These are phyloP conservation scores for Mionectes olivaceus DNA, from an alignment of 2,797 vertebrate genomes.

Conservation along the genomic window DNA sequence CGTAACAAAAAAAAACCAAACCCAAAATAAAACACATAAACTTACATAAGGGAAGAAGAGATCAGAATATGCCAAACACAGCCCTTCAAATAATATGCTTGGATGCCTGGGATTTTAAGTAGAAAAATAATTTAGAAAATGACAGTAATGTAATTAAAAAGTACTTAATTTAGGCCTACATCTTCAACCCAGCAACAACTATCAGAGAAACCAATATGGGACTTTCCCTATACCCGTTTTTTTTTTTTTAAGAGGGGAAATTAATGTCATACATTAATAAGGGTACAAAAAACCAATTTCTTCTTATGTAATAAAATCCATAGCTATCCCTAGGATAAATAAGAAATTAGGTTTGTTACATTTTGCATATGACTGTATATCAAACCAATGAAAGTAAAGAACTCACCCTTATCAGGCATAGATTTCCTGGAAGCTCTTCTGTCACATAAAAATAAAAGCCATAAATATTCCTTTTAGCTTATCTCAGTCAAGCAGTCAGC, in stretches of 20 bases:
- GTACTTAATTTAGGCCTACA: background rate
- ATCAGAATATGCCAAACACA: background rate
- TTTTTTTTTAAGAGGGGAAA: background rate
- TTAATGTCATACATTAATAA: background rate
- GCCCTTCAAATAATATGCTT: background rate
- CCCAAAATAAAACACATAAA: background rate
- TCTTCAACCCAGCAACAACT: accelerated
- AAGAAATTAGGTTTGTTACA: background rate
- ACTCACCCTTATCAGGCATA: background rate
- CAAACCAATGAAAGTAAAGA: slow-evolving; percentile 6
- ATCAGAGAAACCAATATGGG: background rate
- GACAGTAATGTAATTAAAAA: background rate
- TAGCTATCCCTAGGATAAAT: background rate
- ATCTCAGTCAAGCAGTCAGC: background rate
- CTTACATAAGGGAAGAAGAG: background rate
- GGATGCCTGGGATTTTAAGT: background rate
- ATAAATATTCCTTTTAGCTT: slow-evolving; percentile 17
- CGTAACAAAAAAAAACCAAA: no score
- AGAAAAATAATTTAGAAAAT: background rate
- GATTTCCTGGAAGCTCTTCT: slow-evolving; percentile 4
- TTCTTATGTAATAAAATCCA: background rate
- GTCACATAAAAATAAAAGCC: background rate
- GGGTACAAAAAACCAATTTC: background rate
- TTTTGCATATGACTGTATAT: background rate
- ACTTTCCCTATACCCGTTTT: background rate